Evolutionary conservation across 2,797 vertebrate genomes (phyloP).

Genomic region (Sebastes paucispinis): DNA sequence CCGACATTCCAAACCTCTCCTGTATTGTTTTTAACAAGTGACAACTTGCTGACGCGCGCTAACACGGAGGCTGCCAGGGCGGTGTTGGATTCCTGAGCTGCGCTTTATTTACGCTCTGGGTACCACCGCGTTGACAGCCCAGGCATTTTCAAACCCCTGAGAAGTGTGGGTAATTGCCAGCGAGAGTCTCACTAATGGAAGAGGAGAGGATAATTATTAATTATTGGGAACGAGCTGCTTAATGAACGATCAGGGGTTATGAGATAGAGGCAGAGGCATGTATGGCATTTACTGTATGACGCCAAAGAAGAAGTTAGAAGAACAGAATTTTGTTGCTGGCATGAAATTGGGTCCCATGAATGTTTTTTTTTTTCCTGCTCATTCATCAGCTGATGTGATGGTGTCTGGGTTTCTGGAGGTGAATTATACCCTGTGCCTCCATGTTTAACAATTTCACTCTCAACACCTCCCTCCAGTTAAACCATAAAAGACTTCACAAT

Average conservation of each 20-base stretch:
- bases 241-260: slow-evolving; percentile 6
- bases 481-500: slow-evolving; percentile 32
- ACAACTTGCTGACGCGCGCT: slow-evolving; percentile 68
- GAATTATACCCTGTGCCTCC: slow-evolving; percentile 23
- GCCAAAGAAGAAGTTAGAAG: neutral
- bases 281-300: slow-evolving; percentile 36
- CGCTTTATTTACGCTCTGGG: slow-evolving; percentile 63
- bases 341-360: slow-evolving; percentile 28
- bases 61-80: slow-evolving; percentile 59
- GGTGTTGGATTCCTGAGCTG: slow-evolving; percentile 67
- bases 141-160: slow-evolving; percentile 50
- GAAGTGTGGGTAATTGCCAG: slow-evolving; percentile 48
- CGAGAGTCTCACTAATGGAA: slow-evolving; percentile 42
- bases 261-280: slow-evolving; percentile 26
- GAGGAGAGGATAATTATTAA: slow-evolving; percentile 53
- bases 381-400: slow-evolving; percentile 41
- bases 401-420: slow-evolving; percentile 28
- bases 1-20: slow-evolving; percentile 67
- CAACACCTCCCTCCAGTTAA: slow-evolving; percentile 24
- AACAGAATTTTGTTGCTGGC: slow-evolving; percentile 29
- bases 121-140: slow-evolving; percentile 68
- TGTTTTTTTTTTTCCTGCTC: slow-evolving; percentile 12
- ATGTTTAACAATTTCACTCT: slow-evolving; percentile 35
- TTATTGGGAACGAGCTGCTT: slow-evolving; percentile 24
- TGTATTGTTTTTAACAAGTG: slow-evolving; percentile 77